Evolutionary conservation across 2,113 vertebrate species (phyloP), one percentile per base, ranked within the genome.

Genomic region (Solea solea): DNA sequence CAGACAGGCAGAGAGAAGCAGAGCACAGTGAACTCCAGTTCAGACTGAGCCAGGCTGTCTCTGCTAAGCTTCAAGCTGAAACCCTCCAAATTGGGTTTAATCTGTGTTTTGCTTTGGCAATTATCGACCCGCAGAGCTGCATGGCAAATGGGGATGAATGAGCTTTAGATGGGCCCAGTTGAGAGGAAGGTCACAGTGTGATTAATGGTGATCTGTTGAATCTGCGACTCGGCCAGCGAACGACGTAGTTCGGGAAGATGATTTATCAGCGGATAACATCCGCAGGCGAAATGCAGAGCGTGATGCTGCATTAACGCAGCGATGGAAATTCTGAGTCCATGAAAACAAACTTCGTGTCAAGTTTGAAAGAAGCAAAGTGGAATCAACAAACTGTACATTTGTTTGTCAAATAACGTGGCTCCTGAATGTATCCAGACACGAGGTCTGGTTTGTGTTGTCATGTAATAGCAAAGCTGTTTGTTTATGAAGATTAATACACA

Each of bases 101-200:
- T 90, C 86, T 90, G 74, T 89, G 90, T 90, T 91, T 89, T 86
- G 81, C 84, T 92, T 89, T 84, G 83, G 76, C 88, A 91, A 90
- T 90, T 90, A 87, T 89, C 85, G 59, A 77, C 85, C 91, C 48
- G 12, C 72, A 74, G 81, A 88, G 81, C 75, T 78, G 72, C 78
- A 83, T 80, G 82, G 86, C 86, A 90, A 90, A 84, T 86, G 69
- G 76, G 86, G 81, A 90, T 87, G 83, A 90, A 88, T 83, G 85
- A 87, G 84, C 74, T 84, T 84, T 87, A 56, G 77, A 85, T 82
- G 76, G 76, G 76, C 57, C 69, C 49, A 64, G 88, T 90, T 89
- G 86, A 90, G 76, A 67, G 76, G 63, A 74, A 86, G 86, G 89
- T 89, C 86, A 90, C 42, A 0, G 44, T 3, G 70, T 87, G 89